These are phyloP conservation scores for Pandion haliaetus DNA, from an alignment of 2,113 vertebrate genomes.

Conservation along the genomic window DNA sequence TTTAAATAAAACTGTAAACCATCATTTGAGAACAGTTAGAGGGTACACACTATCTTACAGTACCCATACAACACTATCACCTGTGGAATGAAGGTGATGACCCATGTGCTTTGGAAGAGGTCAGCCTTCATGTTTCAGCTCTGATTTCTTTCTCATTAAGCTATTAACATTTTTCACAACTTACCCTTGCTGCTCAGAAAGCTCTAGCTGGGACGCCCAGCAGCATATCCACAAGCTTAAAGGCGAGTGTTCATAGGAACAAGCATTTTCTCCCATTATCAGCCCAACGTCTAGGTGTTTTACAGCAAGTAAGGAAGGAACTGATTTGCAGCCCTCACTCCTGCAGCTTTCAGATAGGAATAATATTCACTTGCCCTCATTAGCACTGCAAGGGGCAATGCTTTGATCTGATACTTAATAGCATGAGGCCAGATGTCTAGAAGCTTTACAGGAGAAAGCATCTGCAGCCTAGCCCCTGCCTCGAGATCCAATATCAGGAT, in stretches of 20 bases:
- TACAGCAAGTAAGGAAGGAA: not conserved
- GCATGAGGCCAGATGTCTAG: not conserved
- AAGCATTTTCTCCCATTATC: not conserved
- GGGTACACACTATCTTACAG: not conserved
- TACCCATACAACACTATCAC: not conserved
- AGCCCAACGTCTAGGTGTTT: not conserved
- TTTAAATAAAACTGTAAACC: conserved; percentile 27
- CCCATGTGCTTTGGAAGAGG: not conserved
- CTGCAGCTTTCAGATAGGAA: not conserved
- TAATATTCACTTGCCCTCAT: not conserved
- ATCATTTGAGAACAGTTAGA: not conserved
- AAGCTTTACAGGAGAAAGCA: not conserved
- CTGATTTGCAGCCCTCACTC: not conserved
- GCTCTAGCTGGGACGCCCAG: not conserved
- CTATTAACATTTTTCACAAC: not conserved
- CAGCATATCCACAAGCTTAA: not conserved
- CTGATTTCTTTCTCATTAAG: not conserved
- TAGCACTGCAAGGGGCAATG: not conserved
- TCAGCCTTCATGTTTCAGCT: not conserved
- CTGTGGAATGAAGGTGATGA: not conserved
- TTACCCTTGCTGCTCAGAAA: not conserved
- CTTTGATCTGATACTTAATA: not conserved
- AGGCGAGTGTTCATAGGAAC: not conserved
- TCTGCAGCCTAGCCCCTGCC: not conserved
- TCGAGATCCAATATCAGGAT: not conserved